Evolutionary conservation across 2,113 vertebrate species (phyloP).

Genomic region (Menura novaehollandiae): DNA sequence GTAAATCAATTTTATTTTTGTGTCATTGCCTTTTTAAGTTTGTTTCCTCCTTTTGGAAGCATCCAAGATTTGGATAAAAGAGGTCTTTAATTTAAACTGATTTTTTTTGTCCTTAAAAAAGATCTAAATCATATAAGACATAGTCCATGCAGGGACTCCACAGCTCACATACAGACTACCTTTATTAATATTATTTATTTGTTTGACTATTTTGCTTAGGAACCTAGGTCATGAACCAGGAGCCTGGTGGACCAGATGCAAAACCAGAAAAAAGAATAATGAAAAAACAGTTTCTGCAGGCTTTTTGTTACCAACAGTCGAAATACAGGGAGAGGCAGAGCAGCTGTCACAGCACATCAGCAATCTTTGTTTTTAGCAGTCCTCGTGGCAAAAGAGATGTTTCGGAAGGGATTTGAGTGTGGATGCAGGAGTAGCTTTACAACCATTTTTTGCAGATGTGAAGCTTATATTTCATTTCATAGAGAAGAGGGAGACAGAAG

Average conservation of each 20-base stretch:
- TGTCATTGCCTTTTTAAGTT: neutral
- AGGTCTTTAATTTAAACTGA: neutral
- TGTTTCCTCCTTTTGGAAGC: neutral
- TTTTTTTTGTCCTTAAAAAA: neutral
- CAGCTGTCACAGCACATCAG: neutral
- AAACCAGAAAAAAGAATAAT: neutral
- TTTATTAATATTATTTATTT: neutral
- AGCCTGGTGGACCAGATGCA: neutral
- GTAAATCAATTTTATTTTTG: neutral
- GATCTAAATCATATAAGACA: neutral
- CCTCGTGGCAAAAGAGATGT: neutral
- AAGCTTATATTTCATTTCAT: neutral
- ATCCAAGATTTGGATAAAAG: neutral
- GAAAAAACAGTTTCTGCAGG: neutral
- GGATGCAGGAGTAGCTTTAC: neutral
- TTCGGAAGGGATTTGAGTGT: neutral
- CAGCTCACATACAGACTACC: neutral
- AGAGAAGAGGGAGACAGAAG: neutral
- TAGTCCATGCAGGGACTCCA: accelerated
- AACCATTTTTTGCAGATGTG: neutral
- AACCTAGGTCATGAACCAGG: neutral
- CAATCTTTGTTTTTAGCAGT: neutral
- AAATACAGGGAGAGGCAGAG: neutral
- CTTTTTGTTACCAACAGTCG: neutral
- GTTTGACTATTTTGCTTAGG: neutral